A percentile compares a stretch with the other conserved stretches of the same genome.
phyloP scores from a whole-genome alignment of 2,797 vertebrate species.

The Gallirallus australis region DNA sequence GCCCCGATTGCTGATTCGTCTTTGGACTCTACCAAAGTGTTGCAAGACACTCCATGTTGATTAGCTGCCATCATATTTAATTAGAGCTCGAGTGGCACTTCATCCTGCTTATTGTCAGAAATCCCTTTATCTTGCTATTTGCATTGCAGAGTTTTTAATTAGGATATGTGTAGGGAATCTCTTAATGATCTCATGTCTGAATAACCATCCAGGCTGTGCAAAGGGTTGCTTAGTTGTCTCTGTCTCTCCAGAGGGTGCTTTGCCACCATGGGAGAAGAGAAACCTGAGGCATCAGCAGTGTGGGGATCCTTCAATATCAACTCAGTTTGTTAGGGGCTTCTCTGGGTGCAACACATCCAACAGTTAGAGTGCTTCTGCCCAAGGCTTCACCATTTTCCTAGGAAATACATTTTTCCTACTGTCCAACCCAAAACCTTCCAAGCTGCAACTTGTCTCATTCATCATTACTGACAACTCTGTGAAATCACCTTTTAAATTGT shows the following conservation, averaged over 20 bases:
- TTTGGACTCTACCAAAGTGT: slow-evolving; percentile 17
- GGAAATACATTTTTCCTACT: neutral
- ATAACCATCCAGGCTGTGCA: slow-evolving; percentile 25
- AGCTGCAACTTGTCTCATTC: neutral
- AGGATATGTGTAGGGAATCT: slow-evolving; percentile 64
- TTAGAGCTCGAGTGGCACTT: slow-evolving; percentile 72
- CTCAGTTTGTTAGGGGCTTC: neutral
- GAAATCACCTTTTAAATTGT: neutral
- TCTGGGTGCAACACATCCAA: neutral
- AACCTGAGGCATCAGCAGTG: neutral
- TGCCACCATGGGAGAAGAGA: neutral
- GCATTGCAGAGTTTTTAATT: slow-evolving; percentile 73
- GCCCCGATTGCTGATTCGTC: rapidly evolving
- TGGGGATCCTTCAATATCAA: neutral
- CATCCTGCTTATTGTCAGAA: slow-evolving; percentile 70
- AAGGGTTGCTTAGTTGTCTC: neutral
- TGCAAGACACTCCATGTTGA: slow-evolving; percentile 65
- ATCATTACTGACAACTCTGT: neutral
- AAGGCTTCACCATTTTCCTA: neutral
- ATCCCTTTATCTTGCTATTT: slow-evolving; percentile 70
- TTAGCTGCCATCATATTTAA: slow-evolving; percentile 73
- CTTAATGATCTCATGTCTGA: slow-evolving; percentile 55
- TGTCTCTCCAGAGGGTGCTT: slow-evolving; percentile 46
- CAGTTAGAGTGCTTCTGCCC: neutral
- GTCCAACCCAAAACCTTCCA: neutral